Conservation (phyloP, 2,888 invertebrate species). For the Trachelus tabidus region DNA sequence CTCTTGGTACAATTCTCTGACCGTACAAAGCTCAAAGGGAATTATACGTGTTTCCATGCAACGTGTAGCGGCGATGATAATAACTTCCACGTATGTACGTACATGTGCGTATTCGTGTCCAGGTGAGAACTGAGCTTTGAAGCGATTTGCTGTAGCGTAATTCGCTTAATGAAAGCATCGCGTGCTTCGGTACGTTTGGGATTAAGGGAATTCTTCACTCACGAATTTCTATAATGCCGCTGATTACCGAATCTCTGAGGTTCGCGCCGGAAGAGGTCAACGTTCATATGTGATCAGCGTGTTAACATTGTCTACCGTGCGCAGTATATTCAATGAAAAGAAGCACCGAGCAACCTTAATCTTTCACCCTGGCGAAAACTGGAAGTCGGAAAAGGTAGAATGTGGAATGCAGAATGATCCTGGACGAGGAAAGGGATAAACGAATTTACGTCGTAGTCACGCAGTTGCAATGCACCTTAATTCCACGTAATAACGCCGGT, state of each 20-base stretch:
- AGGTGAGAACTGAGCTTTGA: neutral
- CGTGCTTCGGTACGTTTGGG: neutral
- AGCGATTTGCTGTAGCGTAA: neutral
- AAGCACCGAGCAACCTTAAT: neutral
- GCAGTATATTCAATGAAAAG: neutral
- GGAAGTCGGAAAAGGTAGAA: neutral
- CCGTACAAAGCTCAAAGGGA: neutral
- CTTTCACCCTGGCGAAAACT: neutral
- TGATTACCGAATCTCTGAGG: neutral
- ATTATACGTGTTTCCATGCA: neutral
- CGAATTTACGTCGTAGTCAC: neutral
- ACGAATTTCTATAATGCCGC: neutral
- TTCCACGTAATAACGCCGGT: neutral
- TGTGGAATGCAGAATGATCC: neutral
- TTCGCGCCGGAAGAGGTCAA: neutral
- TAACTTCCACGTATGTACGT: constrained; percentile 1
- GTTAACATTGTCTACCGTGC: neutral
- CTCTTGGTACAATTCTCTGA: neutral
- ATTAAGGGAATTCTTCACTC: neutral
- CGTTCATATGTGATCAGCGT: neutral
- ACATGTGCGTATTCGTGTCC: neutral
- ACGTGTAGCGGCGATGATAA: neutral
- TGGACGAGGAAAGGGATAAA: neutral
- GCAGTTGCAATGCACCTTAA: neutral
- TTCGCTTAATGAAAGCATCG: neutral